phyloP scores from a whole-genome alignment of 2,888 invertebrate genomes.

The Tuta absoluta region DNA sequence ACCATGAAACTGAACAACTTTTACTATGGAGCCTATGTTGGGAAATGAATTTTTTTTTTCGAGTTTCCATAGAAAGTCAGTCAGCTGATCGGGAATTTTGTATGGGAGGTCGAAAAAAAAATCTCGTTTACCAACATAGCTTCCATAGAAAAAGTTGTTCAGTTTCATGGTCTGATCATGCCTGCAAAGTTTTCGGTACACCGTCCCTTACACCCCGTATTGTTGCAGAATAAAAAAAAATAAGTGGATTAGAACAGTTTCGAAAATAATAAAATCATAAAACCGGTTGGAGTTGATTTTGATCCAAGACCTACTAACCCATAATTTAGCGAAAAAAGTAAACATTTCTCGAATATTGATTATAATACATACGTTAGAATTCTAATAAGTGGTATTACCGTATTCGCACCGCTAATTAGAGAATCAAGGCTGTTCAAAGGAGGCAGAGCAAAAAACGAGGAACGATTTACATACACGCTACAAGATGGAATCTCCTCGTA shows the following conservation, averaged over 20 bases:
- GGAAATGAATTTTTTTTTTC: too few species aligned
- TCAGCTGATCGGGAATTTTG: too few species aligned
- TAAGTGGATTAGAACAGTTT: background rate
- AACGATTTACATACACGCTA: conserved; percentile 68
- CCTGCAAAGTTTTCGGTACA: too few species aligned
- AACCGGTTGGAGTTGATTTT: background rate
- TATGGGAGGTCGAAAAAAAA: too few species aligned
- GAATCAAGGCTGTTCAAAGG: conserved; percentile 62
- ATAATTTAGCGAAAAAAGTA: background rate
- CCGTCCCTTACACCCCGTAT: too few species aligned
- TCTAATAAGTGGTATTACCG: conserved; percentile 23
- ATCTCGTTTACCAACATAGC: too few species aligned
- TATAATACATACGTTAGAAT: conserved; percentile 14
- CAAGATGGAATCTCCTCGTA: conserved; percentile 70
- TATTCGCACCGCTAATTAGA: conserved; percentile 58
- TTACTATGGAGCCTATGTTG: too few species aligned
- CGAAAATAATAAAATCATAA: background rate
- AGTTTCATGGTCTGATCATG: too few species aligned
- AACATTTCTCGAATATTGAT: conserved; percentile 10
- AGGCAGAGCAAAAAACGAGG: conserved; percentile 49
- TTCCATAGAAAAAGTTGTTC: too few species aligned
- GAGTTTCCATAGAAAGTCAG: too few species aligned
- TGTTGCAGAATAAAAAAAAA: background rate
- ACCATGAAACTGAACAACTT: too few species aligned
- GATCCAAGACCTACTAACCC: background rate